These are phyloP conservation scores for Tetrao urogallus DNA, from an alignment of 2,113 vertebrate species.

Conservation along the genomic window DNA sequence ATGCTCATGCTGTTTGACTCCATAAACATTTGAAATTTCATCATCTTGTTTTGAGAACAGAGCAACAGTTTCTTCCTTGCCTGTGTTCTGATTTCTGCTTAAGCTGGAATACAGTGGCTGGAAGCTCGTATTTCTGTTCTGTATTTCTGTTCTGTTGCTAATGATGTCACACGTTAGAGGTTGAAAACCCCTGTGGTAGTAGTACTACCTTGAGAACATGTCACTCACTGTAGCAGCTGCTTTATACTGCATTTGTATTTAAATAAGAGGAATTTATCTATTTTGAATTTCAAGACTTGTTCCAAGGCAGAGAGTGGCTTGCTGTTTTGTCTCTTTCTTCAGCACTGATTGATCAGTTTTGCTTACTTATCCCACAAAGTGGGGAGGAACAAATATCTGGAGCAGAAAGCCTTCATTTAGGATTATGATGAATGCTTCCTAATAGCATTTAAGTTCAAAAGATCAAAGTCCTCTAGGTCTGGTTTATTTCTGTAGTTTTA, in stretches of 20 bases:
- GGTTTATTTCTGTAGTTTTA: constrained; percentile 36
- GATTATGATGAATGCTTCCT: constrained; percentile 34
- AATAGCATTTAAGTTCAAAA: constrained; percentile 38
- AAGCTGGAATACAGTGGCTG: neutral
- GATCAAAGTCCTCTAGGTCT: constrained; percentile 21
- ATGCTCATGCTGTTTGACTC: neutral
- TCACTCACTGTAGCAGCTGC: constrained; percentile 66
- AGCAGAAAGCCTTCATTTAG: constrained; percentile 50
- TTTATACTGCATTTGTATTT: constrained; percentile 66
- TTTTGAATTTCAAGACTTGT: constrained; percentile 73
- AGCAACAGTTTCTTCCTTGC: neutral
- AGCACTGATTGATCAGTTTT: constrained; percentile 54
- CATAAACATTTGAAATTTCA: neutral
- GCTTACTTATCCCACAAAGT: constrained; percentile 27
- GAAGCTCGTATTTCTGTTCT: constrained; percentile 47
- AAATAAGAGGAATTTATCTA: constrained; percentile 62
- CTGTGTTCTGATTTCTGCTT: neutral
- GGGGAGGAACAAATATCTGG: constrained; percentile 12
- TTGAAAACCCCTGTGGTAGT: constrained; percentile 44
- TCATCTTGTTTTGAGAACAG: neutral
- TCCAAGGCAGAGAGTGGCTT: constrained; percentile 57
- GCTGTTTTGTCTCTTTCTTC: constrained; percentile 64
- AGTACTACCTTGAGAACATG: constrained; percentile 57
- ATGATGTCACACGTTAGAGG: constrained; percentile 20
- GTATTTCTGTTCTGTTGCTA: constrained; percentile 42